Percentiles rank a stretch among this genome's conserved stretches.
phyloP scores from a whole-genome alignment of 2,888 invertebrate species.

The Melinaea menophilus region DNA sequence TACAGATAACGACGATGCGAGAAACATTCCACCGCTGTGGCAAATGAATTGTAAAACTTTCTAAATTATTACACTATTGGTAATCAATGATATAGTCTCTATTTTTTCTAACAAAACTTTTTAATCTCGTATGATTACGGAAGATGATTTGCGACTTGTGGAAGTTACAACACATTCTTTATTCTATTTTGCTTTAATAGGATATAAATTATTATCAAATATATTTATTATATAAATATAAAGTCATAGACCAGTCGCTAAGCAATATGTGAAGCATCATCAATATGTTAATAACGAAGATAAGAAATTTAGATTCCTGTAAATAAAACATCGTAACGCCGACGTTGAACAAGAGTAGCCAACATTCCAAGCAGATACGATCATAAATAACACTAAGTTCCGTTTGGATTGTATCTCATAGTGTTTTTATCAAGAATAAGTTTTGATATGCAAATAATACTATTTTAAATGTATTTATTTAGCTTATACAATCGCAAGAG shows the following conservation, averaged over 20 bases:
- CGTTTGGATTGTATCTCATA: constrained; percentile 45
- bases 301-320: constrained; percentile 66
- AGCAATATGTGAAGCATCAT: constrained; percentile 69
- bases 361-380: constrained; percentile 61
- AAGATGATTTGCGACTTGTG: neutral
- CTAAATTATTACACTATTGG: constrained; percentile 19
- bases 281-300: constrained; percentile 74
- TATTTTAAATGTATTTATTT: constrained; percentile 34
- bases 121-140: neutral
- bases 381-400: constrained; percentile 56
- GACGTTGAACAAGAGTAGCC: constrained; percentile 60
- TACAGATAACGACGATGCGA: constrained; percentile 65
- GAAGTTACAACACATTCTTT: too few relatives aligned
- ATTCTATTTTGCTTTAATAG: too few relatives aligned
- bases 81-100: constrained; percentile 4
- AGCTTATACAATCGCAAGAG: constrained; percentile 32
- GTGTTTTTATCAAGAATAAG: constrained; percentile 50
- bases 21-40: constrained; percentile 32
- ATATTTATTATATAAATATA: neutral
- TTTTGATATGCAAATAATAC: constrained; percentile 48
- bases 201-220: too few relatives aligned
- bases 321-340: constrained; percentile 60
- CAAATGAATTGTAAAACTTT: constrained; percentile 30
- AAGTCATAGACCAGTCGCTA: constrained; percentile 49
- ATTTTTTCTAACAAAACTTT: too few relatives aligned